Evolutionary conservation across 2,113 vertebrate genomes (phyloP).

Genomic region (Mugil cephalus): DNA sequence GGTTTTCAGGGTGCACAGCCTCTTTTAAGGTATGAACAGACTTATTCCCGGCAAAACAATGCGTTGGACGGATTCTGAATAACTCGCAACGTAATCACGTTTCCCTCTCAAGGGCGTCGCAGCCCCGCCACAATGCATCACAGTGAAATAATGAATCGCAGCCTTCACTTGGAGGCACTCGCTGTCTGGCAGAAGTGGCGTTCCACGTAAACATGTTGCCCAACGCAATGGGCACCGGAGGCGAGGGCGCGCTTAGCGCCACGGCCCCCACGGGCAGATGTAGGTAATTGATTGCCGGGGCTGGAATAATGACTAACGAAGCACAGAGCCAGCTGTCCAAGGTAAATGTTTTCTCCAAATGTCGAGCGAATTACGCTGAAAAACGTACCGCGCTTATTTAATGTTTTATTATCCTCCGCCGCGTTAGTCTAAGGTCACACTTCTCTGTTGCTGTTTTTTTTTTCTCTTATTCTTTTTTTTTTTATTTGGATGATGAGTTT

Average conservation of each 20-base stretch:
- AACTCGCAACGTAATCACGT: slow-evolving; percentile 56
- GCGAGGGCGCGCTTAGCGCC: too few relatives aligned
- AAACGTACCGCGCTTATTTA: not conserved
- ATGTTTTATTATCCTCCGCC: slow-evolving; percentile 17
- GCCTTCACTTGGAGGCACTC: slow-evolving; percentile 23
- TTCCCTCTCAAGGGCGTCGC: slow-evolving; percentile 48
- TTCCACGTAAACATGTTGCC: not conserved
- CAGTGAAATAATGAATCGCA: slow-evolving; percentile 28
- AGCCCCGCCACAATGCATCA: slow-evolving; percentile 66
- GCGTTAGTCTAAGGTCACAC: slow-evolving; percentile 27
- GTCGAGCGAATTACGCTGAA: not conserved
- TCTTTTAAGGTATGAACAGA: slow-evolving; percentile 34
- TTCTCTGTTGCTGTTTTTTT: slow-evolving; percentile 25
- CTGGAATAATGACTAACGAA: too few relatives aligned
- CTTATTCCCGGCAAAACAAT: slow-evolving; percentile 42
- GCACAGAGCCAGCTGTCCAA: not conserved
- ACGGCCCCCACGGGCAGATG: slow-evolving; percentile 23
- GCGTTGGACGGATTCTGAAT: slow-evolving; percentile 58
- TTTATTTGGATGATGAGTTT: not conserved
- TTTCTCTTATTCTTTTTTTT: too few relatives aligned
- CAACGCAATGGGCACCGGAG: not conserved
- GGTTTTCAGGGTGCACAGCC: not conserved
- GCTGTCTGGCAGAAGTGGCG: not conserved
- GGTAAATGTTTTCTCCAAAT: not conserved
- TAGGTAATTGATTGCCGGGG: slow-evolving; percentile 2